phyloP scores from a whole-genome alignment of 2,797 vertebrate genomes.

The Salmo trutta region DNA sequence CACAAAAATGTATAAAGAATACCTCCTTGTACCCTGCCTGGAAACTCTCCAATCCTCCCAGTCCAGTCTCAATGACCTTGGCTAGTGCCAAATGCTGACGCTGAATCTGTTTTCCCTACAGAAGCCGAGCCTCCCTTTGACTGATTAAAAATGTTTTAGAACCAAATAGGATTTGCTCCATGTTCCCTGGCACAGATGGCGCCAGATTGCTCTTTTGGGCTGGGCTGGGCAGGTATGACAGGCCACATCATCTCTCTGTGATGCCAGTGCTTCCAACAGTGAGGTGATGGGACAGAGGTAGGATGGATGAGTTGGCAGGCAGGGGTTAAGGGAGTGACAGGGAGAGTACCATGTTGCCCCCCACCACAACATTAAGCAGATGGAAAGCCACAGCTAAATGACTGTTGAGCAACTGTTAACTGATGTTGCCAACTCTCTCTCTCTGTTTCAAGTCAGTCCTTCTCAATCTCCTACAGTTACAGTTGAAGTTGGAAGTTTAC shows the following conservation, averaged over 20 bases:
- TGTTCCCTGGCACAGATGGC: conserved; percentile 56
- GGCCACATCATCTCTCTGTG: conserved; percentile 11
- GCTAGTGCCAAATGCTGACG: conserved; percentile 31
- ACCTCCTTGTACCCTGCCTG: background rate
- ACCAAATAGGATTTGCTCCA: conserved; percentile 50
- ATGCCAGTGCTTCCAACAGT: conserved; percentile 11
- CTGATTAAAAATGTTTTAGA: conserved; percentile 50
- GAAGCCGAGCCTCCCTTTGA: conserved; percentile 29
- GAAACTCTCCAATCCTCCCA: conserved; percentile 1
- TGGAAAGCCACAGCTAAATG: conserved; percentile 53
- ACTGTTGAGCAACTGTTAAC: conserved; percentile 26
- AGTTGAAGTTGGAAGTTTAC: too few relatives aligned
- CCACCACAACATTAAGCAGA: conserved; percentile 32
- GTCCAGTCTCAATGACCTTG: conserved; percentile 49
- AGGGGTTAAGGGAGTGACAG: conserved; percentile 25
- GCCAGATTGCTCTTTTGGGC: conserved; percentile 56
- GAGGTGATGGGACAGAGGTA: background rate
- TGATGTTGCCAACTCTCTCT: conserved; percentile 8
- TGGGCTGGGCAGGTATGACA: conserved; percentile 21
- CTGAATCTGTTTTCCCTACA: conserved; percentile 15
- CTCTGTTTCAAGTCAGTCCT: background rate
- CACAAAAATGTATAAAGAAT: background rate
- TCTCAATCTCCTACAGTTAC: background rate
- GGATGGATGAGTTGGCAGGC: conserved; percentile 21
- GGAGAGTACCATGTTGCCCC: conserved; percentile 15